Evolutionary conservation across 2,797 vertebrate genomes (phyloP), one percentile per base, ranked within the genome.

Genomic region (Microctenopoma lineatum): DNA sequence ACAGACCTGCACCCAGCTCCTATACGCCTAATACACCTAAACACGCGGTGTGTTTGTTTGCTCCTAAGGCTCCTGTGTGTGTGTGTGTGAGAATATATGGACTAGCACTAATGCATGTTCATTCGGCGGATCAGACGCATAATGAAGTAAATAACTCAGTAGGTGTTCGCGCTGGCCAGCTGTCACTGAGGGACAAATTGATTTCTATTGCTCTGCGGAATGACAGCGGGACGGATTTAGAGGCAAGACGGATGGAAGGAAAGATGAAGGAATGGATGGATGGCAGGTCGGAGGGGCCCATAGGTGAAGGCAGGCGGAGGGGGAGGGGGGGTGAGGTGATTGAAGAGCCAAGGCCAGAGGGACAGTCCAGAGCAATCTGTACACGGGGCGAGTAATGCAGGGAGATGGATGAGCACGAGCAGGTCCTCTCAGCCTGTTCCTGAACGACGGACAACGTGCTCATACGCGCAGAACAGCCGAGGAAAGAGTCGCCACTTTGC

Each of bases 341-440:
- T 80, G 79, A 85, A 59, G 78, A 86, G 79, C 70, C 86, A 79
- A 79, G 75, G 84, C 82, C 79, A 21, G 57, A 34, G 55, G 66
- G 68, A 67, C 56, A 14, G 58, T 59, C 72, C 82, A 11, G 73
- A 66, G 68, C 74, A 70, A 81, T 84, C 87, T 70, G 66, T 62
- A 58, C 5, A 79, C 67, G 46, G 57, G 67, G 60, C 70, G 44
- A 44, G 3, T 3, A 11, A 2, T 70, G 59, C 8, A 61, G 32
- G 62, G 65, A 75, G 58, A 74, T 1, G 46, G 56, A 66, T 55
- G 65, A 56, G 52, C 14, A 2, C 15, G 46, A 18, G 18, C 41
- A 3, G 39, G 60, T 57, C 71, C 52, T 66, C 59, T 67, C 38
- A 66, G 56, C 39, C 32, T 38, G 62, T 53, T 46, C 29, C 53